Evolutionary conservation across 1,140 invertebrate species (phyloP), one percentile per base, ranked within the genome.

Genomic region (Sitodiplosis mosellana): DNA sequence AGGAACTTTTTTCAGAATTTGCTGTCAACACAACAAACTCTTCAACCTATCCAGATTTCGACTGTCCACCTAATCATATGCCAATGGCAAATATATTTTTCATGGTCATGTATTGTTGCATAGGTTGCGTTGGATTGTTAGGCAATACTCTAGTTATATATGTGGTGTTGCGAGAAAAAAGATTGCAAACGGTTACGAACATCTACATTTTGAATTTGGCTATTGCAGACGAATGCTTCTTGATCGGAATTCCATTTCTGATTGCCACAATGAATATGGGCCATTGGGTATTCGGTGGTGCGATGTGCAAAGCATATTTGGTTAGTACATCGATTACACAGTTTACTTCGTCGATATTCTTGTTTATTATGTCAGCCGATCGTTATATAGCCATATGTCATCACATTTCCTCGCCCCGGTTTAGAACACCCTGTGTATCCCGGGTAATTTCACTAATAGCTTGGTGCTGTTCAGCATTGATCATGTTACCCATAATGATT

Each of bases 111-210:
- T 88, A 87, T 55, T 75, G 75, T 0, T 64, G 91, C 3, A 86
- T 95, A 1, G 94, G 86, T 59, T 64, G 93, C 2, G 77, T 92
- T 2, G 92, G 92, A 0, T 69, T 94, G 0, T 72, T 90, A 2
- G 92, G 91, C 5, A 97, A 97, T 61, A 85, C 86, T 0, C 69
- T 96, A 14, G 92, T 96, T 33, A 95, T 97, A 52, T 95, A 95
- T 67, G 91, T 96, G 7, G 88, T 96, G 1, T 61, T 90, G 14
- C 74, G 88, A 2, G 90, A 84, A 65, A 87, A 87, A 21, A 94
- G 94, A 63, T 95, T 96, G 91, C 90, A 96, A 60, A 96, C 91
- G 0, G 91, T 96, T 0, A 95, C 92, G 33, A 96, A 96, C 56
- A 86, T 93, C 71, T 97, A 95, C 65, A 94, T 97, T 47, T 77